Base-by-base conservation (phyloP, 2,113 vertebrate species). In the Mastomys natalensis region DNA sequence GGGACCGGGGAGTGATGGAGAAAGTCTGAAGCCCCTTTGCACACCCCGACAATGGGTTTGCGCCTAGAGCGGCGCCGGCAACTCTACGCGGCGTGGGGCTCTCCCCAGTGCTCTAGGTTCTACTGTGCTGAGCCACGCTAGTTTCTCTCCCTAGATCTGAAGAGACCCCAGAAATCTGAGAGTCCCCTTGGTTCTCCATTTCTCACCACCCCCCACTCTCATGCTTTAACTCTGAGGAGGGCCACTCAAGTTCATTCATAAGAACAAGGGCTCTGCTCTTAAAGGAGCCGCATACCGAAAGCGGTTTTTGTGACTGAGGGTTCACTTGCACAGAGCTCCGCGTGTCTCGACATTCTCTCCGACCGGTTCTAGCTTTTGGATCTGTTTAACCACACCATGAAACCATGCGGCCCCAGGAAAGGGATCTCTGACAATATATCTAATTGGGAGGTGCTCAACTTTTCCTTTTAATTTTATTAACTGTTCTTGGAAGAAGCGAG, bases 181-280 rank as follows among this genome's bases (percentile, higher is more conserved):
- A 73, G 85, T 40, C 7, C 10, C 66, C 62, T 22, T 86, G 22
- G 10, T 80, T 74, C 48, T 73, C 80, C 34, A 40, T 45, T 24
- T 73, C 64, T 77, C 11, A 37, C 7, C 66, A 68, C 45, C 40
- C 85, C 53, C 80, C 9, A 81, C 64, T 7, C 66, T 70, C 31
- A 48, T 21, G 34, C 62, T 90, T 86, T 64, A 8, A 62, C 95
- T 95, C 72, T 24, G 26, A 64, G 0, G 62, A 72, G 85, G 90
- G 94, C 95, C 43, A 29, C 86, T 94, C 96, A 89, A 95, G 96
- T 97, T 98, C 98, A 98, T 98, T 98, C 97, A 98, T 98, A 96
- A 96, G 97, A 97, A 95, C 95, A 72, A 89, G 95, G 82, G 94
- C 95, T 89, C 81, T 10, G 89, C 91, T 96, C 97, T 97, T 96